Base-by-base conservation (phyloP, 2,888 invertebrate genomes). In the Macaria notata region DNA sequence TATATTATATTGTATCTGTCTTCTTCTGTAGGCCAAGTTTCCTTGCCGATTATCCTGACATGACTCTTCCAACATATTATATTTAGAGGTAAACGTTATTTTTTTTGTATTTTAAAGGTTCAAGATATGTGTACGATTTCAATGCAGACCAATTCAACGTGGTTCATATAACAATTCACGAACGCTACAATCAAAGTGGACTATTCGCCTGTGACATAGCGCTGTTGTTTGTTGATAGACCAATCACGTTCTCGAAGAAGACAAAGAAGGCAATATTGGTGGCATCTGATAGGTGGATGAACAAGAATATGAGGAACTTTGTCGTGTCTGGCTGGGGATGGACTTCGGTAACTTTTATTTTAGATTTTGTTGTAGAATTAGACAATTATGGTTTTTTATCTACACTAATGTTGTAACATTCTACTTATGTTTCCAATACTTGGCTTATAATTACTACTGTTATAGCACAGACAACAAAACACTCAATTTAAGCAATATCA, bases 281-380 rank as follows among this genome's bases (percentile, higher is more conserved):
- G 0, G 63, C 72, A 49, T 66, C 65, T 43, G 49, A 62, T 0
- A 60, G 61, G n/a, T 87, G 87, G 87, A 86, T 84, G 82, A 65
- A 59, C 9, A n/a, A 48, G 3, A 54, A 41, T 0, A 71, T 79
- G 46, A 69, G 45, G 0, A 63, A 68, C 3, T 84, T 86, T 46
- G 48, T 62, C 5, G 84, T 75, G 2, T 74, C 76, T n/a, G 88
- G 88, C 1, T 88, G 88, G 88, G 88, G 88, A 1, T 76, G 69
- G 76, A 81, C 73, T 0, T 55, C 72, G 72, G 88, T 86, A 71
- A 19, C 19, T 19, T 19, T 19, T 19, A 19, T 19, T 19, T 19
- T 1, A 19, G 19, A 19, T 19, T 19, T 19, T 19, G 19, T 19
- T 19, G 19, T 19, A 19, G 19, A 19, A 19, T 19, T 1, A 19